Conservation (phyloP, 2,888 invertebrate species). For the Sinopyrophorus schimmeli region DNA sequence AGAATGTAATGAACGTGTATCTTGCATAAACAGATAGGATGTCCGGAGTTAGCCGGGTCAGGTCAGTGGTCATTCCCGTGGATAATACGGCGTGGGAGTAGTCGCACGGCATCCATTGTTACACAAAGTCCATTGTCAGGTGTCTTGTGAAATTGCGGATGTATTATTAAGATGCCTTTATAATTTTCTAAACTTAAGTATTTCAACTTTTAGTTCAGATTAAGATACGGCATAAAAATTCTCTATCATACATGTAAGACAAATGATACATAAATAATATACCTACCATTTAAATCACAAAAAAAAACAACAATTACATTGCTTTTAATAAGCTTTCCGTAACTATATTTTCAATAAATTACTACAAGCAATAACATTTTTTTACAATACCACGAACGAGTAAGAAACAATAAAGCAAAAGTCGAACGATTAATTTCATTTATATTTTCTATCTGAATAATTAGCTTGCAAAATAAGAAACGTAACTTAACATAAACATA, state of each 20-base stretch:
- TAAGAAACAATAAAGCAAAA: too few species aligned
- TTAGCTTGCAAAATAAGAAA: too few species aligned
- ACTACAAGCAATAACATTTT: too few species aligned
- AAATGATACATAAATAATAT: neutral
- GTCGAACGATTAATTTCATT: too few species aligned
- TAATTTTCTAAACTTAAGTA: constrained; percentile 26
- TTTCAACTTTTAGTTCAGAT: constrained; percentile 13
- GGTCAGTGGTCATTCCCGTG: constrained; percentile 52
- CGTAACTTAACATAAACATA: too few species aligned
- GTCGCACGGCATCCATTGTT: constrained; percentile 49
- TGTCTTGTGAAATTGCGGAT: constrained; percentile 34
- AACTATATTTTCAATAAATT: too few species aligned
- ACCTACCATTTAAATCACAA: neutral
- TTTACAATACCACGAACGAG: too few species aligned
- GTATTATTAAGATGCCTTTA: constrained; percentile 30
- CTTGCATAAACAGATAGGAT: constrained; percentile 43
- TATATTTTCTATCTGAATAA: too few species aligned
- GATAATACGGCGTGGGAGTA: constrained; percentile 52
- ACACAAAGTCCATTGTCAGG: constrained; percentile 38
- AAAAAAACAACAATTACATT: neutral
- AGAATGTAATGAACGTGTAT: constrained; percentile 37
- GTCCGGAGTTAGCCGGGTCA: constrained; percentile 41
- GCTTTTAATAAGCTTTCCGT: too few species aligned
- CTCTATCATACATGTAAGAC: neutral
- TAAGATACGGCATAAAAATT: constrained; percentile 9